Conservation (phyloP, 2,888 invertebrate species). For the Hyles lineata region DNA sequence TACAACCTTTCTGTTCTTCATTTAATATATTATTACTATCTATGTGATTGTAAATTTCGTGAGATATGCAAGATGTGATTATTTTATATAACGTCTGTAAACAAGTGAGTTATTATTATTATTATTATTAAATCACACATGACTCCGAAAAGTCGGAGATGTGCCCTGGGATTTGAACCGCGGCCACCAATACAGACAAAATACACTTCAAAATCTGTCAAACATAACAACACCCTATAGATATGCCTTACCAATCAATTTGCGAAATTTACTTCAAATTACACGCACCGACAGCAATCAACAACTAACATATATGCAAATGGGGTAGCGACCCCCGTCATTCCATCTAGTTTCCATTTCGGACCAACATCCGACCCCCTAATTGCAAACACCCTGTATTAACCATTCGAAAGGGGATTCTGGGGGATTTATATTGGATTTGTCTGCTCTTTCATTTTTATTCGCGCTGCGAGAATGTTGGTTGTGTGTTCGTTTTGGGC, state of each 20-base stretch:
- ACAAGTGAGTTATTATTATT: no score
- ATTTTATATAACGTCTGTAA: no score
- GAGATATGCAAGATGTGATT: no score
- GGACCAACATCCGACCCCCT: slow-evolving; percentile 53
- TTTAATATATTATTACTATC: no score
- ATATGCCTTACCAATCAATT: slow-evolving; percentile 8
- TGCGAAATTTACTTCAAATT: slow-evolving; percentile 21
- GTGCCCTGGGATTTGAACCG: no score
- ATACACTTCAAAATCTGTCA: not conserved
- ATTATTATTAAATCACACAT: no score
- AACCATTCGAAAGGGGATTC: slow-evolving; percentile 51
- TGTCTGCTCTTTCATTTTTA: slow-evolving; percentile 44
- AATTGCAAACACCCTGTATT: slow-evolving; percentile 55
- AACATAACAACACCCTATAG: not conserved
- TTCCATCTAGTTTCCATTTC: slow-evolving; percentile 57
- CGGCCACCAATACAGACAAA: no score
- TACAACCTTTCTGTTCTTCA: no score
- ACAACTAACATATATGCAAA: slow-evolving; percentile 29
- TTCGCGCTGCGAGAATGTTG: slow-evolving; percentile 32
- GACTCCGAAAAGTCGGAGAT: no score
- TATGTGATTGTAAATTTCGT: no score
- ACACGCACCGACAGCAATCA: slow-evolving; percentile 23
- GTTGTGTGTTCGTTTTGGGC: slow-evolving; percentile 38
- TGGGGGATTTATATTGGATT: slow-evolving; percentile 49
- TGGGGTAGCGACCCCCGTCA: slow-evolving; percentile 29